phyloP scores from a whole-genome alignment of 53 echinoderm and acorn worm genomes.

The Paracentrotus lividus region DNA sequence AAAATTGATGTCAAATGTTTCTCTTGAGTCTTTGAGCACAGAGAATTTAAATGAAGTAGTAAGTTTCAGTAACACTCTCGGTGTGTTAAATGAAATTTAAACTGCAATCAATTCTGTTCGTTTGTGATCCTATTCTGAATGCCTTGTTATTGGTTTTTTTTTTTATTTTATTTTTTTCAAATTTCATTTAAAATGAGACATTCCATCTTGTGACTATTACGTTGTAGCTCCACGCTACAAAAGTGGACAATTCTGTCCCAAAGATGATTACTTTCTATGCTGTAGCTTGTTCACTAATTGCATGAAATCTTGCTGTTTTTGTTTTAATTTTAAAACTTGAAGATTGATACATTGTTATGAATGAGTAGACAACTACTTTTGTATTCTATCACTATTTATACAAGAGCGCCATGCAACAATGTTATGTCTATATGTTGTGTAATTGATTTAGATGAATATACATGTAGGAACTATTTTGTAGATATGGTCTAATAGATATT shows the following conservation, averaged over 20 bases:
- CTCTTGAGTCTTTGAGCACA: no score
- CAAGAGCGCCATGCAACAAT: background rate
- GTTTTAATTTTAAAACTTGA: no score
- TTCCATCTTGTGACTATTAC: background rate
- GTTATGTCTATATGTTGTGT: background rate
- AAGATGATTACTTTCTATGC: no score
- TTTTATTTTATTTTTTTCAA: no score
- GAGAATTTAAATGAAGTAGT: no score
- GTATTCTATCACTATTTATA: constrained; percentile 27
- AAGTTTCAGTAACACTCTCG: background rate
- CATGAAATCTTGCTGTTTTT: background rate
- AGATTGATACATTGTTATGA: no score
- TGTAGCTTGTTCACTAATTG: no score
- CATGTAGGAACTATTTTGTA: constrained; percentile 22
- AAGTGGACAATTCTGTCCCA: background rate
- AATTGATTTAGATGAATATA: constrained; percentile 21
- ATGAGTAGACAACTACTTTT: background rate
- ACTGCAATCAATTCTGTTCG: background rate
- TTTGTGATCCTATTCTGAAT: background rate
- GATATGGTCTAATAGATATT: background rate
- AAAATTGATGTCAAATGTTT: no score
- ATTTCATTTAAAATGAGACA: background rate
- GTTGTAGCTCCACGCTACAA: background rate
- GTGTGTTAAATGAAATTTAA: background rate
- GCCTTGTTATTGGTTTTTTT: no score